A percentile compares a stretch with the other conserved stretches of the same genome.
Conservation (phyloP, 2,797 vertebrate genomes). For the Orestias chungarensis region DNA sequence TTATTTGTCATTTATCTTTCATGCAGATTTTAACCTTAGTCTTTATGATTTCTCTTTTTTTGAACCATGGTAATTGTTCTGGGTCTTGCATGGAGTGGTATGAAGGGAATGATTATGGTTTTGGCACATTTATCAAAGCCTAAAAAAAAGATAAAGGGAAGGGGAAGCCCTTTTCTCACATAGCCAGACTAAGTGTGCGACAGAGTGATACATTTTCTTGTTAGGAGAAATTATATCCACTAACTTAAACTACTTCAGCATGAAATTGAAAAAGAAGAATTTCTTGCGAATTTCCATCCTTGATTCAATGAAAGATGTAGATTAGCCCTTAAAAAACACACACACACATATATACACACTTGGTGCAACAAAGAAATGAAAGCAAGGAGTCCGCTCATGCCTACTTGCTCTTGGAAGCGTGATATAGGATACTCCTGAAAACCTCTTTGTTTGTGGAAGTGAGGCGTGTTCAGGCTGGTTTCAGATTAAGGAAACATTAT, state of each 20-base stretch:
- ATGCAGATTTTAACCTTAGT: constrained; percentile 71
- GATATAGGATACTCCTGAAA: constrained; percentile 74
- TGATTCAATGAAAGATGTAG: constrained; percentile 97
- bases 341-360: too few species aligned
- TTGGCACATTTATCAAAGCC: constrained; percentile 91
- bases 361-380: constrained; percentile 60
- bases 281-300: constrained; percentile 99
- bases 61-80: constrained; percentile 81
- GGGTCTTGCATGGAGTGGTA: constrained; percentile 77
- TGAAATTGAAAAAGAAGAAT: constrained; percentile 99
- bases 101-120: constrained; percentile 81
- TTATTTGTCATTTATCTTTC: constrained; percentile 73
- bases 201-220: constrained; percentile 99
- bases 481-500: constrained; percentile 57
- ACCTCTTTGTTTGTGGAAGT: constrained; percentile 78
- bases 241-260: constrained; percentile 99
- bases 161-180: constrained; percentile 76
- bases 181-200: constrained; percentile 89
- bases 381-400: constrained; percentile 79
- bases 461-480: constrained; percentile 72
- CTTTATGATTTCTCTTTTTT: constrained; percentile 74
- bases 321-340: constrained; percentile 76
- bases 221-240: constrained; percentile 98
- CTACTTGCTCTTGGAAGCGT: constrained; percentile 77
- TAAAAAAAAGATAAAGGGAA: constrained; percentile 71